These are phyloP conservation scores for Heterodera carotae DNA, from an alignment of 1,140 invertebrate species.

Conservation along the genomic window DNA sequence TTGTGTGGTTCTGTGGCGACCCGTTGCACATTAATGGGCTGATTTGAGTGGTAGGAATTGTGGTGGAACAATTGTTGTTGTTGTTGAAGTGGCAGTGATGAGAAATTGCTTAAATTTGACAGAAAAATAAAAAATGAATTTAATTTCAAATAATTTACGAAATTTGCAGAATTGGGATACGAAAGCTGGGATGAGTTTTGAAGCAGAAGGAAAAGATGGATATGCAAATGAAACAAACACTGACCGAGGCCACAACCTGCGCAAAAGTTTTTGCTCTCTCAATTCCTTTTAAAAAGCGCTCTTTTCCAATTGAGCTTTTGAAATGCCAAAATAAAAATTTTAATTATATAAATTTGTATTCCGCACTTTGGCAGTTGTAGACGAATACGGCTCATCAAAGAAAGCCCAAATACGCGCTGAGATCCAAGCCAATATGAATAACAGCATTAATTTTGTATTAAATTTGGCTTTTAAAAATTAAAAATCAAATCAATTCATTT, in stretches of 20 bases:
- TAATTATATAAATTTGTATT: too few species aligned
- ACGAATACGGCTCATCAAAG: slow-evolving; percentile 88
- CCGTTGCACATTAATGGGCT: slow-evolving; percentile 35
- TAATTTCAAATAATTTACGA: slow-evolving; percentile 5
- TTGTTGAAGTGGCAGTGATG: slow-evolving; percentile 15
- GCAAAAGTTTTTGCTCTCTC: slow-evolving; percentile 53
- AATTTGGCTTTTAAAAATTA: too few species aligned
- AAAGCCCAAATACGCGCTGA: slow-evolving; percentile 78
- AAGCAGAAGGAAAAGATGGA: slow-evolving; percentile 94
- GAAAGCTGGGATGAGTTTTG: slow-evolving; percentile 77
- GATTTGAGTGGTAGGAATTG: slow-evolving; percentile 1
- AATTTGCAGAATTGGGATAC: slow-evolving; percentile 31
- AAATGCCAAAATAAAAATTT: too few species aligned
- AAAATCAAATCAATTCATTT: too few species aligned
- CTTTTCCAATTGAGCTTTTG: too few species aligned
- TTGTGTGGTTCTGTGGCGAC: slow-evolving; percentile 46
- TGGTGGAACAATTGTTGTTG: neutral
- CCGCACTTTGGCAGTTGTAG: slow-evolving; percentile 63
- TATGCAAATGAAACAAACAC: slow-evolving; percentile 96
- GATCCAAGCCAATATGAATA: slow-evolving; percentile 57
- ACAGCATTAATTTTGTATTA: too few species aligned
- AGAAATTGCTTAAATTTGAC: neutral
- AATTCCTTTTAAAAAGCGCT: neutral
- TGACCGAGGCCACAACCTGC: slow-evolving; percentile 91
- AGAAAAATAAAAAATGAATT: neutral